phyloP scores from a whole-genome alignment of 1,140 invertebrate species.

The Archivesica marissinica region DNA sequence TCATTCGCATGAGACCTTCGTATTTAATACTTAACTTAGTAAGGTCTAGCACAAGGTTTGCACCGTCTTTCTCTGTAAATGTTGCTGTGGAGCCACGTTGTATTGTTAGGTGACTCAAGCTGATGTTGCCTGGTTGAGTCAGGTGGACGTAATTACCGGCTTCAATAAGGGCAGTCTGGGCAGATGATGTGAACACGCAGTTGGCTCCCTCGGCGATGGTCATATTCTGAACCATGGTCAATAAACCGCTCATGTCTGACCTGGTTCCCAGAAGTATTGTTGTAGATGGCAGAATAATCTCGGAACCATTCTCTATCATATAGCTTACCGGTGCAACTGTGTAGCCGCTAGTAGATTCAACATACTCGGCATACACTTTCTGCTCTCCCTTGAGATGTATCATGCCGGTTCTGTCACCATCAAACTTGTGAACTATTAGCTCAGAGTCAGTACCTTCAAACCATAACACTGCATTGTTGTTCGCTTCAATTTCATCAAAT shows the following conservation, averaged over 20 bases:
- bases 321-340: constrained; percentile 79
- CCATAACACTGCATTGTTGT: constrained; percentile 72
- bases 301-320: constrained; percentile 68
- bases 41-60: constrained; percentile 67
- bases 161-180: constrained; percentile 75
- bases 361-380: constrained; percentile 73
- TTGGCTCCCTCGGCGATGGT: constrained; percentile 75
- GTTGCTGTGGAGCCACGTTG: constrained; percentile 72
- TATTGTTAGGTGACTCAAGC: constrained; percentile 69
- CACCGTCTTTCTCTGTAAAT: constrained; percentile 68
- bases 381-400: constrained; percentile 71
- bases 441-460: constrained; percentile 69
- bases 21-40: constrained; percentile 72
- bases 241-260: constrained; percentile 68
- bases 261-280: constrained; percentile 76
- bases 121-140: constrained; percentile 75
- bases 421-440: constrained; percentile 76
- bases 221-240: constrained; percentile 76
- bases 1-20: constrained; percentile 70
- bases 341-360: constrained; percentile 74
- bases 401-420: constrained; percentile 75
- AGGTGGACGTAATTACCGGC: constrained; percentile 68
- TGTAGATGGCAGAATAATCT: constrained; percentile 74
- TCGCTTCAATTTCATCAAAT: constrained; percentile 73
- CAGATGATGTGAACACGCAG: constrained; percentile 72